Conservation (phyloP, 1,140 invertebrate genomes). For the Calliphora vicina region DNA sequence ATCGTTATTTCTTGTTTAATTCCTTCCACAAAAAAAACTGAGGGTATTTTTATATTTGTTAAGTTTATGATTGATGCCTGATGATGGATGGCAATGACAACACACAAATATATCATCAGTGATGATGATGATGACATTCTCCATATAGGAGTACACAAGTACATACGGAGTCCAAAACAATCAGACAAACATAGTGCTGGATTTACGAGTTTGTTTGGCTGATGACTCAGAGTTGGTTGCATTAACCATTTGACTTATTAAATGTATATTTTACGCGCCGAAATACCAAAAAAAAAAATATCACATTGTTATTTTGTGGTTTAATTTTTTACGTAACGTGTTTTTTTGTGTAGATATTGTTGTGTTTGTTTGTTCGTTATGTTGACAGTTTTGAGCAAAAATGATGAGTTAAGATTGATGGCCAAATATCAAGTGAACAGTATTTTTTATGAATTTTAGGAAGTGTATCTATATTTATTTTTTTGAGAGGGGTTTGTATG, state of each 20-base stretch:
- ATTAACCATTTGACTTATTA: background rate
- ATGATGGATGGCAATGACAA: background rate
- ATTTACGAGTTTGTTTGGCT: background rate
- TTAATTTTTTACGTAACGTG: background rate
- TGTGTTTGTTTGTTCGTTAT: constrained; percentile 57
- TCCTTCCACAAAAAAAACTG: background rate
- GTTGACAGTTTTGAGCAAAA: constrained; percentile 59
- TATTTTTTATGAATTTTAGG: constrained; percentile 35
- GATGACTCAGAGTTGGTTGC: background rate
- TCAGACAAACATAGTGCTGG: background rate
- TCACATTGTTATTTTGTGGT: background rate
- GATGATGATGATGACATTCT: background rate
- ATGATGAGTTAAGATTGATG: constrained; percentile 62
- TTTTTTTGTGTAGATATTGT: constrained; percentile 41
- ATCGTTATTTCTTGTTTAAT: background rate
- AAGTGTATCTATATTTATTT: background rate
- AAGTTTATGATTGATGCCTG: background rate
- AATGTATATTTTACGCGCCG: background rate
- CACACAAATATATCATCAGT: background rate
- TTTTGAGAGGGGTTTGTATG: background rate
- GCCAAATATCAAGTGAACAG: constrained; percentile 56
- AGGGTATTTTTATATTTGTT: background rate
- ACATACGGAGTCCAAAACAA: background rate
- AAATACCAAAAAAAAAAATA: background rate
- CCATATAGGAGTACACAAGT: background rate